phyloP scores from a whole-genome alignment of 2,888 invertebrate species.

The Melinopterus prodromus region DNA sequence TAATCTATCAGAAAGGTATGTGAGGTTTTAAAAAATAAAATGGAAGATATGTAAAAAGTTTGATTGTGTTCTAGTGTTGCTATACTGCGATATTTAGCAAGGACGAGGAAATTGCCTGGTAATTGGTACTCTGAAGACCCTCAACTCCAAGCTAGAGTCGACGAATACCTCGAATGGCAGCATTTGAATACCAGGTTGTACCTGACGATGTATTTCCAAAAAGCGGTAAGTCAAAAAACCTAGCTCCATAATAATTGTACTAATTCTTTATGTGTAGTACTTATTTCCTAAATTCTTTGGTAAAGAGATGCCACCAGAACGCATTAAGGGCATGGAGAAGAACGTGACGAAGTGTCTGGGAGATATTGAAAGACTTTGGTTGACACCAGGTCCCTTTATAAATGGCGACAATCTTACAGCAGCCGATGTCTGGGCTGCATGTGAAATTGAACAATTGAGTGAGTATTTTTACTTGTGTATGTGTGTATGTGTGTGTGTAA shows the following conservation, averaged over 20 bases:
- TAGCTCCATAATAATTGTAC: neutral
- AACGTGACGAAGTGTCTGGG: constrained; percentile 67
- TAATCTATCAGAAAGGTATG: constrained; percentile 63
- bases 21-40: neutral
- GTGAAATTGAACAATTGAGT: constrained; percentile 81
- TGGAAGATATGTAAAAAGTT: neutral
- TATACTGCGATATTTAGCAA: constrained; percentile 72
- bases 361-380: constrained; percentile 64
- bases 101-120: constrained; percentile 65
- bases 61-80: constrained; percentile 67
- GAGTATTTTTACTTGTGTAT: no score
- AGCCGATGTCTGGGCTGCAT: constrained; percentile 78
- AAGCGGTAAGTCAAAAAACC: constrained; percentile 60
- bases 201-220: constrained; percentile 68
- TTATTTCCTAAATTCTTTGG: constrained; percentile 64
- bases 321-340: constrained; percentile 56
- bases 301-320: constrained; percentile 57
- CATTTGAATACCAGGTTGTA: constrained; percentile 70
- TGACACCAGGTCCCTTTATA: constrained; percentile 62
- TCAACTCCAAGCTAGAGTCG: constrained; percentile 69
- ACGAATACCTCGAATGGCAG: constrained; percentile 82
- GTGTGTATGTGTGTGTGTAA: no score
- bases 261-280: constrained; percentile 54
- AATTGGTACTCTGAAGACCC: constrained; percentile 74
- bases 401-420: constrained; percentile 69